A percentile compares a stretch with the other conserved stretches of the same genome.
These are phyloP conservation scores for Ondatra zibethicus DNA, from an alignment of 2,113 vertebrate species.

Conservation along the genomic window DNA sequence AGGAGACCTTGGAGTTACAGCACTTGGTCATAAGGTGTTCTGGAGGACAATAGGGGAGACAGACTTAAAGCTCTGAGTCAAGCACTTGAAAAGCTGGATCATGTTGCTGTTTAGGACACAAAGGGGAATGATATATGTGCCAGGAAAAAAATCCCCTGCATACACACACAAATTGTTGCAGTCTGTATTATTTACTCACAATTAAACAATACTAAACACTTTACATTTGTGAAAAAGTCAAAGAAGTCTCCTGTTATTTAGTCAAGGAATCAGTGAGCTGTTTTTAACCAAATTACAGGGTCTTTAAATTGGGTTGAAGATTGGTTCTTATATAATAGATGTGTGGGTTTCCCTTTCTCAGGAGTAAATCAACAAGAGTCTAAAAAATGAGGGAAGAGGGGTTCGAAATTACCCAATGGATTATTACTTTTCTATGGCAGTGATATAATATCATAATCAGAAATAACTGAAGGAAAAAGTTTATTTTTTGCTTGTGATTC, in stretches of 20 bases:
- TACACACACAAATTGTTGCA: background rate
- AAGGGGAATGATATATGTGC: background rate
- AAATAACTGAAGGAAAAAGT: background rate
- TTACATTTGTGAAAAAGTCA: constrained; percentile 4
- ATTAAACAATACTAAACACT: background rate
- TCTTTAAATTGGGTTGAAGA: background rate
- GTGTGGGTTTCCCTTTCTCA: background rate
- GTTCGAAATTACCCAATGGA: background rate
- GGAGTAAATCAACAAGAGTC: background rate
- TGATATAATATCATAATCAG: background rate
- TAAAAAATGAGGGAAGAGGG: background rate
- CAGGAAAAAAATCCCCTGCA: background rate
- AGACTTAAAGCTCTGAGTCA: background rate
- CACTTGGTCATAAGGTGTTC: background rate
- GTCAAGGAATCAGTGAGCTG: background rate
- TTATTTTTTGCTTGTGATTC: background rate
- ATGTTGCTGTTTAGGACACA: background rate
- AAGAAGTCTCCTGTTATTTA: background rate
- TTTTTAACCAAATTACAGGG: background rate
- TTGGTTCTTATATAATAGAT: background rate
- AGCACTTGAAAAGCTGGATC: background rate
- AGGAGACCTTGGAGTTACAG: background rate
- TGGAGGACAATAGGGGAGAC: background rate
- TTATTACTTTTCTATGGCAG: background rate
- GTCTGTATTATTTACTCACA: background rate